phyloP scores from a whole-genome alignment of 2,888 invertebrate genomes.

The Galeopsomyia nigrocyanea region DNA sequence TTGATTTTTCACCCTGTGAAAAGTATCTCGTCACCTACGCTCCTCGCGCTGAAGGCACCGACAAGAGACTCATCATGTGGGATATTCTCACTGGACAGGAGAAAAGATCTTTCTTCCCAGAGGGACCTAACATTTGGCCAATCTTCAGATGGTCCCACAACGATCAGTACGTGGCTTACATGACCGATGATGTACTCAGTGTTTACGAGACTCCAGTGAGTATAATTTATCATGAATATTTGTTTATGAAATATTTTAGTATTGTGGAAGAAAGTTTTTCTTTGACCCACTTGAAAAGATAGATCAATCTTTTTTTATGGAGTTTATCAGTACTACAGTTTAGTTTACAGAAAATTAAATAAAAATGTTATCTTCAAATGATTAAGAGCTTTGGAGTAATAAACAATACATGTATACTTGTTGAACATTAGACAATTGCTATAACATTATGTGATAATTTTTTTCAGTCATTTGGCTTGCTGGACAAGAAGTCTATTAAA shows the following conservation, averaged over 20 bases:
- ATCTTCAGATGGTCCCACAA: conserved; percentile 98
- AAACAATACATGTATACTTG: background rate
- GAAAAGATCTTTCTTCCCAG: conserved; percentile 90
- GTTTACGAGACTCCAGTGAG: conserved; percentile 93
- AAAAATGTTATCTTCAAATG: conserved; percentile 20
- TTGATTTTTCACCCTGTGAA: conserved; percentile 98
- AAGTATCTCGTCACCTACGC: conserved; percentile 96
- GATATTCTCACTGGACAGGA: conserved; percentile 95
- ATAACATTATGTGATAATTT: conserved; percentile 25
- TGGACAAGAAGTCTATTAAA: conserved; percentile 96
- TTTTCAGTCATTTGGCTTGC: conserved; percentile 85
- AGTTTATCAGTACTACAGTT: background rate
- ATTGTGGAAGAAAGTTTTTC: background rate
- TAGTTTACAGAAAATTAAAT: background rate
- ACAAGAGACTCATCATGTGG: conserved; percentile 93
- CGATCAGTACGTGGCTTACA: conserved; percentile 93
- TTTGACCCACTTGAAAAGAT: too few species aligned
- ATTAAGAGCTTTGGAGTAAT: conserved; percentile 14
- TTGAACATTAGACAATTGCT: too few species aligned
- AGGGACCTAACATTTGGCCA: conserved; percentile 89
- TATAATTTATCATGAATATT: conserved; percentile 42
- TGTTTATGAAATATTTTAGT: conserved; percentile 20
- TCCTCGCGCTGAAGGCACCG: conserved; percentile 78
- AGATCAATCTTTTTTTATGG: too few species aligned
- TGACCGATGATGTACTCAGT: conserved; percentile 87